Base-by-base conservation (phyloP, 2,888 invertebrate genomes). In the Dasysyrphus tricinctus region DNA sequence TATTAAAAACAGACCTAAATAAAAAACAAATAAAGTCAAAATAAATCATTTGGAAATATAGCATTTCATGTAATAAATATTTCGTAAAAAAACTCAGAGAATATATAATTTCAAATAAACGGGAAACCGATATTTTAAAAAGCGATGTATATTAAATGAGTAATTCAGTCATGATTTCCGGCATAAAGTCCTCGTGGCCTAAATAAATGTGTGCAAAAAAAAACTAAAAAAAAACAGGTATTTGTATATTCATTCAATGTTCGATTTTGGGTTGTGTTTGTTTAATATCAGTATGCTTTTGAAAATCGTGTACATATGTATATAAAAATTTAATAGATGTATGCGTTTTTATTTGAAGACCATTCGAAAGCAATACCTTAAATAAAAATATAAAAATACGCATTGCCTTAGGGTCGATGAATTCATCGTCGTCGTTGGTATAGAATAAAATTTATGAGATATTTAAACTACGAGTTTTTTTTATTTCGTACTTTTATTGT, bases 121-220 rank as follows among this genome's bases (percentile, higher is more conserved):
- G 69, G 77, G 12, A 85, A 72, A 77, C 76, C 80, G 80, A 85
- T 80, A 85, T 85, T 85, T 85, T 77, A 77, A 81, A 54, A 85
- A 81, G 49, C 65, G 74, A 81, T 85, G 81, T 85, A 81, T 85
- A 81, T 81, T 85, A 85, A 85, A 85, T 77, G 81, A 81, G 80
- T 85, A 81, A 78, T 85, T 85, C 85, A 81, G 80, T 81, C 85
- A 74, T 81, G 80, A 81, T 80, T 74, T 85, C 85, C 85, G 85
- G 85, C 59, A 32, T 29, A 19, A 54, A 51, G 37, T 51, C 69
- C 67, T 67, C n/a, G 29, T 44, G 49, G 34, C 67, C 37, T 32
- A 16, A 16, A 44, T 44, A 16, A 7, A 63, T 16, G 42, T 29
- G 6, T 29, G 6, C 7, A 14, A 5, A 14, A 4, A 16, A 0